Evolutionary conservation across 2,888 invertebrate genomes (phyloP).

Genomic region (Drosophila kambysellisi): DNA sequence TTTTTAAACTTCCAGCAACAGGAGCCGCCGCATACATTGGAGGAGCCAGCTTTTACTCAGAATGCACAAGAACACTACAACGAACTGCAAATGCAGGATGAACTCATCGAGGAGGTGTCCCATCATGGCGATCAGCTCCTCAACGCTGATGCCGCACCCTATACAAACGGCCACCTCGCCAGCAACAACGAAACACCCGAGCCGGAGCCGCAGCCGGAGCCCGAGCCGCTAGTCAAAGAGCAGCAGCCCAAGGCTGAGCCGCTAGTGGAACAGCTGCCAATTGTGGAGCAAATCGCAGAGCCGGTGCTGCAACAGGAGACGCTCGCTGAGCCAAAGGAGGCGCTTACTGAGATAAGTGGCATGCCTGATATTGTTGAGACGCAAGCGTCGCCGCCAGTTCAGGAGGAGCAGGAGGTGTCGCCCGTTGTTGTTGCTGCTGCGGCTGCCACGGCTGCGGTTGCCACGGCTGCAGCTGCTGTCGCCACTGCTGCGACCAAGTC

Average conservation of each 20-base stretch:
- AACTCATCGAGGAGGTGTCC: slow-evolving; percentile 41
- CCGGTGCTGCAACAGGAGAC: slow-evolving; percentile 10
- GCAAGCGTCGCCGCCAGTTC: background rate
- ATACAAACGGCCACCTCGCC: slow-evolving; percentile 38
- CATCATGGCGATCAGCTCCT: slow-evolving; percentile 10
- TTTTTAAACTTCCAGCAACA: slow-evolving; percentile 9
- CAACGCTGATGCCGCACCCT: slow-evolving; percentile 26
- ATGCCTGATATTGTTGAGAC: slow-evolving; percentile 14
- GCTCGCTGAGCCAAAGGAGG: slow-evolving; percentile 10
- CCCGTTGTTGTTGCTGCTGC: slow-evolving; percentile 9
- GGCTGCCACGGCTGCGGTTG: slow-evolving; percentile 29
- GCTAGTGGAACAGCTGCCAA: slow-evolving; percentile 8
- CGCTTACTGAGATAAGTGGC: background rate
- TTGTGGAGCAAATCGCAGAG: slow-evolving; percentile 22
- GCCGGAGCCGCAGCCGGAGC: slow-evolving; percentile 18
- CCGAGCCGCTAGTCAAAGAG: slow-evolving; percentile 11
- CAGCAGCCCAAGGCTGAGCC: slow-evolving; percentile 11
- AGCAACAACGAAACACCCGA: slow-evolving; percentile 33
- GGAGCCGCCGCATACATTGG: slow-evolving; percentile 3
- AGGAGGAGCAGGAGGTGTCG: slow-evolving; percentile 3
- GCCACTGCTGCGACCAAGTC: slow-evolving; percentile 43
- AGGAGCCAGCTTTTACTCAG: slow-evolving; percentile 28
- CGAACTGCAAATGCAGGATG: slow-evolving; percentile 50
- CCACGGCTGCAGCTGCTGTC: slow-evolving; percentile 32
- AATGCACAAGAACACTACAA: slow-evolving; percentile 51